These are phyloP conservation scores for Napeogenes inachia DNA, from an alignment of 2,888 invertebrate genomes.

Conservation along the genomic window DNA sequence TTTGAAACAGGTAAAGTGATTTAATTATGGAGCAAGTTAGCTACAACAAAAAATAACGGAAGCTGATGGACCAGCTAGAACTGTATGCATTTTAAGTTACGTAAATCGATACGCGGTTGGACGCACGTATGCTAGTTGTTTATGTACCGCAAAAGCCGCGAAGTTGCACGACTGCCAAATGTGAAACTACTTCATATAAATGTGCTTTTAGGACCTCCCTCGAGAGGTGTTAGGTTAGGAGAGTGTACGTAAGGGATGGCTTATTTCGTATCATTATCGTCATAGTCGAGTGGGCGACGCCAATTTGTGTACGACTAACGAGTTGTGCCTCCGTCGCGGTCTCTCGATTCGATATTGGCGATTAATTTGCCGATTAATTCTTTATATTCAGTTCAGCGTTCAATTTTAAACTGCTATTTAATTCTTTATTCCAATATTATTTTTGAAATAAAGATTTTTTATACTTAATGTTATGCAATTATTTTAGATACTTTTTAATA, in stretches of 20 bases:
- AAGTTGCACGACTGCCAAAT: conserved; percentile 71
- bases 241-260: conserved; percentile 58
- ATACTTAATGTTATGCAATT: no score
- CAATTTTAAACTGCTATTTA: no score
- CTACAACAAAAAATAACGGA: conserved; percentile 61
- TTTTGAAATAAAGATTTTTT: no score
- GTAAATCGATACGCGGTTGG: conserved; percentile 71
- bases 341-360: conserved; percentile 59
- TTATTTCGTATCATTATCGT: conserved; percentile 65
- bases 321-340: conserved; percentile 54
- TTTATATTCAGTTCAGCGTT: conserved; percentile 9
- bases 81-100: conserved; percentile 71
- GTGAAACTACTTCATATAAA: conserved; percentile 54
- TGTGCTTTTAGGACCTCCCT: conserved; percentile 67
- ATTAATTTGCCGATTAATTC: conserved; percentile 28
- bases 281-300: conserved; percentile 62
- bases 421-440: no score
- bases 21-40: conserved; percentile 47
- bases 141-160: conserved; percentile 72
- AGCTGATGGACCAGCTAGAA: conserved; percentile 65
- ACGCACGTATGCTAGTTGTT: conserved; percentile 69
- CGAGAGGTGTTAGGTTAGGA: conserved; percentile 65
- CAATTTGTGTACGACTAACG: conserved; percentile 65
- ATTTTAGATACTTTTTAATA: no score
- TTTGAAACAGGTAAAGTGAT: no score